phyloP scores from a whole-genome alignment of 2,113 vertebrate genomes.

The Felis catus region F.catus_Fca126_mat1.0 CM031421.1:20261501-20262000 shows the following conservation, averaged over 20 bases:
- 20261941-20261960: not conserved
- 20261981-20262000: not conserved
- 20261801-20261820: not conserved
- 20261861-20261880: not conserved
- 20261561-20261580: slow-evolving; percentile 2
- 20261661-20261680: not conserved
- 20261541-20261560: slow-evolving; percentile 29
- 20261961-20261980: not conserved
- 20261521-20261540: not conserved
- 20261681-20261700: slow-evolving; percentile 27
- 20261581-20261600: slow-evolving; percentile 30
- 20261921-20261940: not conserved
- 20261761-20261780: not conserved
- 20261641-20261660: slow-evolving; percentile 57
- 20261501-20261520: not conserved
- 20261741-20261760: slow-evolving; percentile 19
- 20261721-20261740: slow-evolving; percentile 19
- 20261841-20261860: not conserved
- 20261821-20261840: not conserved
- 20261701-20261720: not conserved
- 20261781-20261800: not conserved
- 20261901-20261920: not conserved
- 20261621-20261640: slow-evolving; percentile 42
- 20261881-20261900: no score
- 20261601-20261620: slow-evolving; percentile 69